These are phyloP conservation scores for Sternarchorhynchus goeldii DNA, from an alignment of 2,797 vertebrate genomes.

Conservation along the genomic window DNA sequence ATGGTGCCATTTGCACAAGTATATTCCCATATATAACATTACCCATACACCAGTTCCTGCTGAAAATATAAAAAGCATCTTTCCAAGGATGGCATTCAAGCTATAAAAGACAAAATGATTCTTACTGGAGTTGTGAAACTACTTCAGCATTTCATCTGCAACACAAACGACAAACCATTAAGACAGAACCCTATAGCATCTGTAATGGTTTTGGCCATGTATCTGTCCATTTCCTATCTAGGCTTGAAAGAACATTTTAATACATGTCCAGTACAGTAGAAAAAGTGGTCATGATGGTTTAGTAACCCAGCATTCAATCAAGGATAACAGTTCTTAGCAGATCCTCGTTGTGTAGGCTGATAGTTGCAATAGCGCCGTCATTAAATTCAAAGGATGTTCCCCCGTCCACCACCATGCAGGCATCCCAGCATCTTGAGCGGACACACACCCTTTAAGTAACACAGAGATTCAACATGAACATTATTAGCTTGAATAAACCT, in stretches of 20 bases:
- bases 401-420: slow-evolving; percentile 97
- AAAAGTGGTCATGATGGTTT: background rate
- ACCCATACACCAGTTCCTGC: no score
- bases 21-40: no score
- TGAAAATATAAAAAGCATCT: no score
- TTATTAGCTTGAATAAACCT: background rate
- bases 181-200: background rate
- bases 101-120: background rate
- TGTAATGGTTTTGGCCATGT: background rate
- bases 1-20: no score
- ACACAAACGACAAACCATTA: slow-evolving; percentile 6
- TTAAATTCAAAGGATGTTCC: slow-evolving; percentile 98
- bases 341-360: slow-evolving; percentile 85
- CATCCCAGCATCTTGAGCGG: slow-evolving; percentile 96
- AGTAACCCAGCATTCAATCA: slow-evolving; percentile 60
- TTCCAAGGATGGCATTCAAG: background rate
- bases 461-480: slow-evolving; percentile 5
- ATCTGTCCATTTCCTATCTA: slow-evolving; percentile 1
- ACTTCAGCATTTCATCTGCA: background rate
- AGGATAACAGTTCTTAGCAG: slow-evolving; percentile 88
- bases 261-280: slow-evolving; percentile 10
- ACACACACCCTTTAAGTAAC: slow-evolving; percentile 82
- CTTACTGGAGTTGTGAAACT: slow-evolving; percentile 12
- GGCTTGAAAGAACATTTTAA: background rate
- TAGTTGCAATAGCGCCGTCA: slow-evolving; percentile 93